These are phyloP conservation scores for Sebastes taczanowskii DNA, from an alignment of 2,797 vertebrate genomes.

Conservation along the genomic window DNA sequence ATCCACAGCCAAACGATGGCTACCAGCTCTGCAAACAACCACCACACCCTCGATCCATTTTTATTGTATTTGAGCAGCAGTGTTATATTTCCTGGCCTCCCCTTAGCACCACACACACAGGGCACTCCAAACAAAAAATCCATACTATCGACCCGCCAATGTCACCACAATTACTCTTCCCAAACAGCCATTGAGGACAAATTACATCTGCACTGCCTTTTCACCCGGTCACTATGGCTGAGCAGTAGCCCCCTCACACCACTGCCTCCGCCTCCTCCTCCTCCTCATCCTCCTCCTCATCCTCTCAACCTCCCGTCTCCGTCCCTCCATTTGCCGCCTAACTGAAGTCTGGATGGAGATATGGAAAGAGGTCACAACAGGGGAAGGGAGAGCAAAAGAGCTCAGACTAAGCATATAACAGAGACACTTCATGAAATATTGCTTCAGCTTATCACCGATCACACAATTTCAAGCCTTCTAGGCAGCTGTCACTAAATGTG, in stretches of 20 bases:
- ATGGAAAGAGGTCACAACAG: conserved; percentile 52
- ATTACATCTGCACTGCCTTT: conserved; percentile 99
- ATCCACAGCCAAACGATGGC: conserved; percentile 89
- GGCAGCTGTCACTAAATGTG: conserved; percentile 55
- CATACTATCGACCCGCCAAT: conserved; percentile 97
- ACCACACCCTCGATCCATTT: conserved; percentile 97
- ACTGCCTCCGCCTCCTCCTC: conserved; percentile 67
- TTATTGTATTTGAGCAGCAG: conserved; percentile 98
- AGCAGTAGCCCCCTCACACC: conserved; percentile 87
- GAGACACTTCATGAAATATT: conserved; percentile 55
- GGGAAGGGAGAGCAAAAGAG: conserved; percentile 42
- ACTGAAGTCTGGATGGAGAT: conserved; percentile 58
- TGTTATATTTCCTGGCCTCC: conserved; percentile 97
- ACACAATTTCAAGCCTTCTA: conserved; percentile 49
- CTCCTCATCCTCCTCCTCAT: conserved; percentile 44
- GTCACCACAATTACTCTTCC: conserved; percentile 99
- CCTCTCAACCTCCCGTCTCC: conserved; percentile 63
- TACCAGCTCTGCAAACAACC: conserved; percentile 94
- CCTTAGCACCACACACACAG: conserved; percentile 99
- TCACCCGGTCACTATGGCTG: conserved; percentile 95
- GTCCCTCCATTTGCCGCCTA: conserved; percentile 61
- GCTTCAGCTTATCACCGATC: conserved; percentile 55
- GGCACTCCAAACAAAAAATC: conserved; percentile 99
- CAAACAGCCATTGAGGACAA: conserved; percentile 99
- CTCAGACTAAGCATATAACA: conserved; percentile 24